Conservation (phyloP, 2,797 vertebrate genomes). For the Uromys caudimaculatus region DNA sequence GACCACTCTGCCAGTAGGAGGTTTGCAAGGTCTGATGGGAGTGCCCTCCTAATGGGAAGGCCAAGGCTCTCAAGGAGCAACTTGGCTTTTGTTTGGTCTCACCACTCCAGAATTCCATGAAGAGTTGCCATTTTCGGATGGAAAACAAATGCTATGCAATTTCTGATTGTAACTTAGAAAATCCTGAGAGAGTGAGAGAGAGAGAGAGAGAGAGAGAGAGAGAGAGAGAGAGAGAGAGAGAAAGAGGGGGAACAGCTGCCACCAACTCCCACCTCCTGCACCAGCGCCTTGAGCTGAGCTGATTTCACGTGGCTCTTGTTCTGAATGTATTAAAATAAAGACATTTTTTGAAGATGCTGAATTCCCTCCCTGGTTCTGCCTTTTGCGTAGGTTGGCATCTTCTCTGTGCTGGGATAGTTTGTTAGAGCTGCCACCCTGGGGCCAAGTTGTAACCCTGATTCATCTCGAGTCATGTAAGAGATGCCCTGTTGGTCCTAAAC, state of each 20-base stretch:
- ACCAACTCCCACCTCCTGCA: slow-evolving; percentile 37
- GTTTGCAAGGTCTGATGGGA: not conserved
- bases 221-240: slow-evolving; percentile 43
- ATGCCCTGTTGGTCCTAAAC: not conserved
- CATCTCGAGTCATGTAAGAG: not conserved
- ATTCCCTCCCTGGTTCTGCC: slow-evolving; percentile 58
- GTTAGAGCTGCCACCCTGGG: not conserved
- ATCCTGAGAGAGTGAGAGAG: slow-evolving; percentile 66
- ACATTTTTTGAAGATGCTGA: slow-evolving; percentile 82
- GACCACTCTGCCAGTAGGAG: not conserved
- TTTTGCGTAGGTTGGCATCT: not conserved
- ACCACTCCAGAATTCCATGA: slow-evolving; percentile 72
- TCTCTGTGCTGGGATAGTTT: not conserved
- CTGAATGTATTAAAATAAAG: slow-evolving; percentile 85
- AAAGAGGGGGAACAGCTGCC: slow-evolving; percentile 35
- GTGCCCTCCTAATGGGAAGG: not conserved
- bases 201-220: slow-evolving; percentile 62
- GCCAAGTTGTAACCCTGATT: not conserved
- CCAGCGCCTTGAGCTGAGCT: slow-evolving; percentile 77
- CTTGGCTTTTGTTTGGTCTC: slow-evolving; percentile 67
- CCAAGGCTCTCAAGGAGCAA: slow-evolving; percentile 66
- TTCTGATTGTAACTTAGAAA: slow-evolving; percentile 85
- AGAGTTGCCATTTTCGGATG: slow-evolving; percentile 84
- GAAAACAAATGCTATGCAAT: slow-evolving; percentile 91
- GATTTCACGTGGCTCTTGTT: slow-evolving; percentile 83